These are phyloP conservation scores for Lethrus apterus DNA, from an alignment of 1,140 invertebrate genomes.

Conservation along the genomic window DNA sequence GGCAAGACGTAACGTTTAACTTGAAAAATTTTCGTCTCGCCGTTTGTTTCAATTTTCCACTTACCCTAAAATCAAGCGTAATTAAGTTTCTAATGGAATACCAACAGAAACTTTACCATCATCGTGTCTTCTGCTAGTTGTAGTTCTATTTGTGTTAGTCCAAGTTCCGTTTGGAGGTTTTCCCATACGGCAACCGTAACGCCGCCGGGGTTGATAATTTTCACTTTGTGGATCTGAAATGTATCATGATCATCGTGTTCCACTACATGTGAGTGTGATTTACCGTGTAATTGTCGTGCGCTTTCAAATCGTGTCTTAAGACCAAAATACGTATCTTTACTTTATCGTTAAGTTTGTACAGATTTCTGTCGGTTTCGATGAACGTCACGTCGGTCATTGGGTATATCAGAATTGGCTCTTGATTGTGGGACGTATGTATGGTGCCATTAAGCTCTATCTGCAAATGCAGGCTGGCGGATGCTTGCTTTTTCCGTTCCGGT, in stretches of 20 bases:
- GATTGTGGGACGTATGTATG: conserved; percentile 43
- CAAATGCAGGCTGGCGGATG: conserved; percentile 35
- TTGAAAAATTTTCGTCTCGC: conserved; percentile 46
- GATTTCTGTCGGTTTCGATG: conserved; percentile 47
- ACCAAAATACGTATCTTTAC: conserved; percentile 49
- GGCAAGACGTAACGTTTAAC: conserved; percentile 58
- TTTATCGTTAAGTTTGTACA: conserved; percentile 58
- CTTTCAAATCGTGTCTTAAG: conserved; percentile 43
- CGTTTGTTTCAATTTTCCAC: conserved; percentile 50
- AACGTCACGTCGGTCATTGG: conserved; percentile 42
- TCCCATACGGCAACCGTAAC: conserved; percentile 53
- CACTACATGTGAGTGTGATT: conserved; percentile 1
- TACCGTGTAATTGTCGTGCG: conserved; percentile 44
- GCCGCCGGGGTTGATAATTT: conserved; percentile 52
- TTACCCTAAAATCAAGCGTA: conserved; percentile 40
- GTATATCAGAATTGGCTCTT: conserved; percentile 45
- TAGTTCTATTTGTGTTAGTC: conserved; percentile 49
- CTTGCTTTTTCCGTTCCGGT: conserved; percentile 18
- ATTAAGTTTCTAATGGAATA: background rate
- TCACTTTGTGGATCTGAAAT: conserved; percentile 48
- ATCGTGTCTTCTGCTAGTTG: conserved; percentile 48
- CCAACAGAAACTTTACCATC: conserved; percentile 37
- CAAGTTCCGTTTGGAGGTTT: conserved; percentile 45
- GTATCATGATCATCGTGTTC: background rate
- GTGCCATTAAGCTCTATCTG: conserved; percentile 42